A percentile compares a stretch with the other conserved stretches of the same genome.
These are phyloP conservation scores for Himalopsyche tibetana DNA, from an alignment of 2,888 invertebrate genomes.

Conservation along the genomic window DNA sequence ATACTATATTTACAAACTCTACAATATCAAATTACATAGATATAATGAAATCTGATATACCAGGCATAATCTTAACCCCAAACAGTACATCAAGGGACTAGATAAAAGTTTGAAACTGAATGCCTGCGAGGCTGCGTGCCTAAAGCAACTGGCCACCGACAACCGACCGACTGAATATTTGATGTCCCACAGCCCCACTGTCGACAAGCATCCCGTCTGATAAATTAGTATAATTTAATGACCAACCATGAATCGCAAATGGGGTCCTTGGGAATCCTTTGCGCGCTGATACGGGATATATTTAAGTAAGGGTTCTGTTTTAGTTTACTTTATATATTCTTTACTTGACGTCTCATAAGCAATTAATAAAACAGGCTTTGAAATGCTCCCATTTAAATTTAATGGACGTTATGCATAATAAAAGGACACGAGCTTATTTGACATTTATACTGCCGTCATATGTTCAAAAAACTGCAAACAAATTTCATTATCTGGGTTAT, in stretches of 20 bases:
- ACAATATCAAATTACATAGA: too few relatives aligned
- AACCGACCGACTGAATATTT: slow-evolving; percentile 61
- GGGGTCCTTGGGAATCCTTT: slow-evolving; percentile 41
- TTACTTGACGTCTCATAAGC: slow-evolving; percentile 38
- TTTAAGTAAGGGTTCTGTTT: slow-evolving; percentile 40
- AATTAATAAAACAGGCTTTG: slow-evolving; percentile 22
- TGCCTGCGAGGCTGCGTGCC: slow-evolving; percentile 17
- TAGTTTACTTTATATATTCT: slow-evolving; percentile 42
- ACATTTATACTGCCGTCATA: too few relatives aligned
- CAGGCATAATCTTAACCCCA: slow-evolving; percentile 47
- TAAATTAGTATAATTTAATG: slow-evolving; percentile 66
- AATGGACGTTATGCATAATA: too few relatives aligned
- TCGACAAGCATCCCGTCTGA: slow-evolving; percentile 63
- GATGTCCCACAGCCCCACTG: slow-evolving; percentile 57
- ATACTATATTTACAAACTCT: too few relatives aligned
- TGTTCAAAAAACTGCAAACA: too few relatives aligned
- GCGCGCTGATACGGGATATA: slow-evolving; percentile 38
- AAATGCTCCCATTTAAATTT: slow-evolving; percentile 4
- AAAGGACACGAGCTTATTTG: too few relatives aligned
- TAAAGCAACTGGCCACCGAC: background rate
- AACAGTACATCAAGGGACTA: slow-evolving; percentile 51
- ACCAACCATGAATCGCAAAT: slow-evolving; percentile 62
- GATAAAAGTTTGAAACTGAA: slow-evolving; percentile 47
- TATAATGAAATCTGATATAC: background rate
- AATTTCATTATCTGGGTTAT: too few relatives aligned